Conservation (phyloP, 2,888 invertebrate species). For the Hyalella azteca region DNA sequence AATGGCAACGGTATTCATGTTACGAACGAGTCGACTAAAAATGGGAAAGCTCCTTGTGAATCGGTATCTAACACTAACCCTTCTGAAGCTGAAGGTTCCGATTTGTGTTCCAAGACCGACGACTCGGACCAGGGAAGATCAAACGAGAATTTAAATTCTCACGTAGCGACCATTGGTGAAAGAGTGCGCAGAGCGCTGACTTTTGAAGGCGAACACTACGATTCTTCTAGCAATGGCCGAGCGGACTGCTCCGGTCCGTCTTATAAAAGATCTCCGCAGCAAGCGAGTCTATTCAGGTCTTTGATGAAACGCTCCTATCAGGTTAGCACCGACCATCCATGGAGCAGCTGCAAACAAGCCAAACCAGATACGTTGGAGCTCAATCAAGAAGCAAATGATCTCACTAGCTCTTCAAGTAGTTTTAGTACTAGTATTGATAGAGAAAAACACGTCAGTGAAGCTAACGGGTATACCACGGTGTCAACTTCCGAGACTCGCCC, state of each 20-base stretch:
- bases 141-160: constrained; percentile 9
- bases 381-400: not conserved
- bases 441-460: not conserved
- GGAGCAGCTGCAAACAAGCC: constrained; percentile 28
- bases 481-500: not conserved
- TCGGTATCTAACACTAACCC: constrained; percentile 36
- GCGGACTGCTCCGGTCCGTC: not conserved
- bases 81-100: constrained; percentile 40
- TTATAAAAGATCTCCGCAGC: not conserved
- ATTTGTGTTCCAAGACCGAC: too few relatives aligned
- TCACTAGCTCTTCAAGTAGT: constrained; percentile 4
- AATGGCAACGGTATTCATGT: too few relatives aligned
- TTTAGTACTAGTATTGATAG: not conserved
- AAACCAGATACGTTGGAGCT: not conserved
- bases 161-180: constrained; percentile 27
- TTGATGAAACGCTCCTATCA: constrained; percentile 33
- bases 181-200: constrained; percentile 40
- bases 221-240: not conserved
- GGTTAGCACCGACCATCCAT: not conserved
- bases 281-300: constrained; percentile 5
- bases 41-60: constrained; percentile 32
- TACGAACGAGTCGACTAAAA: not conserved
- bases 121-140: too few relatives aligned
- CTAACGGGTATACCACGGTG: not conserved
- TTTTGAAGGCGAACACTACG: constrained; percentile 34